Base-by-base conservation (phyloP, 2,113 vertebrate genomes). In the Myotis brandtii region DNA sequence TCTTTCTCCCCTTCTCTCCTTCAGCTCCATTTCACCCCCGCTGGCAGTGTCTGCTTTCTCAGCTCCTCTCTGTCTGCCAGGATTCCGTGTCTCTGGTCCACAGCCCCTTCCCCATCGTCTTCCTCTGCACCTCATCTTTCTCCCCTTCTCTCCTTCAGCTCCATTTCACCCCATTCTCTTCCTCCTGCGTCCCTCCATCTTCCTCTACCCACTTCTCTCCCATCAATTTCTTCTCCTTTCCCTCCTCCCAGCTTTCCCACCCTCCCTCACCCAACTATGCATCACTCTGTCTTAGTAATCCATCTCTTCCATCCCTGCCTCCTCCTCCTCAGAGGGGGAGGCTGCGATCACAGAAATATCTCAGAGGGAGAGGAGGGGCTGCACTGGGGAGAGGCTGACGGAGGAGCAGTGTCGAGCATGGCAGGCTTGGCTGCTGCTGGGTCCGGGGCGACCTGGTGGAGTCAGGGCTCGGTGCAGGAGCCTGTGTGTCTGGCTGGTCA, bases 261-360 rank as follows among this genome's bases (percentile, higher is more conserved):
- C 54, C 50, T 66, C 75, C 37, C n/a, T 16, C 75, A 30, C 54
- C 56, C 85, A 34, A 25, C 90, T 56, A 9, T 23, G 52, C 92
- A 17, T 52, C 77, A 8, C 50, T 83, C 76, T 87, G 69, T 84
- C 84, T 80, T 20, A 23, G 76, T 1, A 27, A 76, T 89, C 88
- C 16, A 5, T 30, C 93, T 73, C 59, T 85, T 69, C 69, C 50
- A 1, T 23, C 79, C 27, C 79, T 69, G 70, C 73, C 94, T 85
- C 96, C 94, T 85, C 95, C 92, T 84, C 94, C 17, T 23, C 14
- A 46, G 56, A 82, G 56, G 89, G 85, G 79, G 91, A 83, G 94
- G 92, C 86, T 81, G 90, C 34, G 75, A 76, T 96, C 92, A 86
- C 96, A 95, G 94, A 96, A 94, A 94, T 96, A 95, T 82, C 94